A percentile compares a stretch with the other conserved stretches of the same genome.
Evolutionary conservation across 2,888 invertebrate species (phyloP).

Genomic region (Euplagia quadripunctaria): DNA sequence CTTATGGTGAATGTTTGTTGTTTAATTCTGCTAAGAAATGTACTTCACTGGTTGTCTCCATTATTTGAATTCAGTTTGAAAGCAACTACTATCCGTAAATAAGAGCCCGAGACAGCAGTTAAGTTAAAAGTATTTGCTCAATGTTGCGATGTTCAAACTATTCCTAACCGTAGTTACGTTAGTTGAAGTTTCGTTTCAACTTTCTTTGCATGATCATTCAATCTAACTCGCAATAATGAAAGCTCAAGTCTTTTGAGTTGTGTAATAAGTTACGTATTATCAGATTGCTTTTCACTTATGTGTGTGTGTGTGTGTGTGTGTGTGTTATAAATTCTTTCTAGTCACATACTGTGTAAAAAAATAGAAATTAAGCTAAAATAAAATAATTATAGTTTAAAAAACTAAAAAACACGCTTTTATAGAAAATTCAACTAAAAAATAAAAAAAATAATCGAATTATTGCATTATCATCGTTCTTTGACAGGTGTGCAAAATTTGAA

Average conservation of each 20-base stretch:
- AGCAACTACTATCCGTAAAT: not conserved
- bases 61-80: not conserved
- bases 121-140: not conserved
- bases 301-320: too few relatives aligned
- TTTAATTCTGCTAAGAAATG: not conserved
- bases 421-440: too few relatives aligned
- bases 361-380: too few relatives aligned
- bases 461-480: too few relatives aligned
- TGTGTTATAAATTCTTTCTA: too few relatives aligned
- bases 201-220: not conserved
- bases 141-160: not conserved
- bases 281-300: not conserved
- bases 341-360: too few relatives aligned
- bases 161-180: not conserved
- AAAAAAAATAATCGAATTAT: too few relatives aligned
- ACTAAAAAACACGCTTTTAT: too few relatives aligned
- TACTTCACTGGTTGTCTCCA: not conserved
- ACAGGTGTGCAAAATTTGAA: too few relatives aligned
- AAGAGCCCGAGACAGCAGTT: not conserved
- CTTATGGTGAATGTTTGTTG: not conserved
- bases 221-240: not conserved
- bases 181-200: not conserved
- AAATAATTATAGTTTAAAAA: too few relatives aligned
- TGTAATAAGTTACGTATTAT: not conserved
- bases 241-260: not conserved